Evolutionary conservation across 2,797 vertebrate species (phyloP).

Genomic region (Chrysocyon brachyurus): DNA sequence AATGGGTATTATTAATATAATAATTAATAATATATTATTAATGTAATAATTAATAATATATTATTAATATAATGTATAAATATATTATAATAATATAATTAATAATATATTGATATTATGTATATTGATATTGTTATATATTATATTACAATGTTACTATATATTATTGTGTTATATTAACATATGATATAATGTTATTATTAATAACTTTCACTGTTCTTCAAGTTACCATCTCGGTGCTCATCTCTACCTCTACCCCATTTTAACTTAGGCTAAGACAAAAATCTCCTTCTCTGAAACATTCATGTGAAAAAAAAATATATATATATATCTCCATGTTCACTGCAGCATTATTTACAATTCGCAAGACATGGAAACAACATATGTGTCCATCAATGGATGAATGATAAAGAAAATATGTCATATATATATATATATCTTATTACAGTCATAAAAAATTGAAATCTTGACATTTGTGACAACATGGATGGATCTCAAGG

Average conservation of each 20-base stretch:
- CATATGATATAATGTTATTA: background rate
- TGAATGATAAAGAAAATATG: background rate
- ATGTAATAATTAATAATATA: background rate
- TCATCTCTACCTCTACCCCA: background rate
- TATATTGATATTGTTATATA: background rate
- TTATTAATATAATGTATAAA: no score
- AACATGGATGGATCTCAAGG: background rate
- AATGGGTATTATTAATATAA: background rate
- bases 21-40: no score
- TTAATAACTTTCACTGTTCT: background rate
- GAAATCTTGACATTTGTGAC: background rate
- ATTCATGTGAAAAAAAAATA: background rate
- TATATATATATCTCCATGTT: background rate
- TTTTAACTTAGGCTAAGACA: background rate
- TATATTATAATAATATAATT: no score
- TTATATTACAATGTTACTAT: background rate
- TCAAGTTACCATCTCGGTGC: background rate
- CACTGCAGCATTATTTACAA: background rate
- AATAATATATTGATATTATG: background rate
- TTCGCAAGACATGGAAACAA: background rate
- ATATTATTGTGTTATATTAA: background rate
- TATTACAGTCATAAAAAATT: background rate
- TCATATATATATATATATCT: background rate
- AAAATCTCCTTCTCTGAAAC: background rate
- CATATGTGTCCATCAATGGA: background rate